Evolutionary conservation across 2,888 invertebrate species (phyloP), one percentile per base, ranked within the genome.

Genomic region (Aphidius colemani): DNA sequence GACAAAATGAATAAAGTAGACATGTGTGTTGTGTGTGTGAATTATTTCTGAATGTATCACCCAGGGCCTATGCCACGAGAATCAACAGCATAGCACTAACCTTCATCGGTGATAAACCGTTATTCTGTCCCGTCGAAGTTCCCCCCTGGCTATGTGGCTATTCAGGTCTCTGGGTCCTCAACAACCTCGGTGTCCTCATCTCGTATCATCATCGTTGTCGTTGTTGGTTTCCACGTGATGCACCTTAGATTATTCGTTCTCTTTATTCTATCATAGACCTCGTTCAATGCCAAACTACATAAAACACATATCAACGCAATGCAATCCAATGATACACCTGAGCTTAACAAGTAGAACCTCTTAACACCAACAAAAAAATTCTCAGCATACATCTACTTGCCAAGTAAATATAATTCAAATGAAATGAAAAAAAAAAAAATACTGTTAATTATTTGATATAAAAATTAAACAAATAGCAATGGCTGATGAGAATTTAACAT

Each of bases 91-190:
- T 75, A 76, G 74, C 72, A 69, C 72, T 75, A 80, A 79, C 79
- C 80, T 80, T 80, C 78, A 80, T 81, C 78, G 3, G 3, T 74
- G 30, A 75, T 69, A 78, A 73, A 81, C 81, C 81, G 81, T 81
- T 81, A 81, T 76, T 74, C 78, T 78, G 80, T 74, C 79, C 79
- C 76, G 74, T 72, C 75, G 71, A 71, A 70, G 72, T 76, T 78
- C 74, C 75, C 77, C 72, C 72, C 72, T 74, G 78, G 77, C 75
- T 53, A 53, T 74, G 11, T 71, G 74, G 76, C 72, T 81, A 82
- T 81, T 78, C 80, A 81, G 81, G 81, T 81, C 81, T 81, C 80
- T 80, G 77, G 80, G 80, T 80, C 81, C 81, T 77, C 74, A 70
- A 67, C 69, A 66, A 63, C 11, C 44, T 43, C 13, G 48, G 49